phyloP scores from a whole-genome alignment of 2,888 invertebrate species.

The Loripinus fragilis region DNA sequence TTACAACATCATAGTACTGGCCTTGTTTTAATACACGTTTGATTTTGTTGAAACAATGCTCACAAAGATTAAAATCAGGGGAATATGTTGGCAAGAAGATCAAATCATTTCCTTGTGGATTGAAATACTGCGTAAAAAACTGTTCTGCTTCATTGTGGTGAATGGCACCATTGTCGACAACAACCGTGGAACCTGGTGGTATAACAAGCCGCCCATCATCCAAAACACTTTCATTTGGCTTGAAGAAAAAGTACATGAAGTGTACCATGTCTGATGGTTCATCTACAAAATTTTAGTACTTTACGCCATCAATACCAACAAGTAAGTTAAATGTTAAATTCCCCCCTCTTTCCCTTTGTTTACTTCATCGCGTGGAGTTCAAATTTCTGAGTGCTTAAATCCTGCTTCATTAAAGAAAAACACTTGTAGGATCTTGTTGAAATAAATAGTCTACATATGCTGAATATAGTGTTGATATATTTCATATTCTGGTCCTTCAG shows the following conservation, averaged over 20 bases:
- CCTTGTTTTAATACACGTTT: no score
- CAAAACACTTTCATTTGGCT: neutral
- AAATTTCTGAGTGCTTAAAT: no score
- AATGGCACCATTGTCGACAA: slow-evolving; percentile 15
- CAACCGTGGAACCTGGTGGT: neutral
- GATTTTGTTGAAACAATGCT: neutral
- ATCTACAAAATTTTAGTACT: slow-evolving; percentile 14
- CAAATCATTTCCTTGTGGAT: neutral
- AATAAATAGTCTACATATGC: no score
- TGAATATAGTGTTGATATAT: no score
- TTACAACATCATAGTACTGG: no score
- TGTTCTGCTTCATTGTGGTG: slow-evolving; percentile 20
- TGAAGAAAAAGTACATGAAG: slow-evolving; percentile 4
- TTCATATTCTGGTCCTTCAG: no score
- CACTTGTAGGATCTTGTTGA: no score
- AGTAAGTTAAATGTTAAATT: slow-evolving; percentile 21
- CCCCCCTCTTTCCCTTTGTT: neutral
- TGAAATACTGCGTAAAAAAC: neutral
- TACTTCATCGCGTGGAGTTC: no score
- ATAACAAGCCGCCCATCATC: slow-evolving; percentile 14
- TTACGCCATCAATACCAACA: slow-evolving; percentile 9
- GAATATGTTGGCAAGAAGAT: neutral
- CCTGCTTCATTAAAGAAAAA: no score
- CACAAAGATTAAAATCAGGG: neutral
- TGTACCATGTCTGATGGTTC: slow-evolving; percentile 7